Percentiles rank a stretch among this genome's conserved stretches.
phyloP scores from a whole-genome alignment of 2,113 vertebrate species.

The Gambusia affinis region DNA sequence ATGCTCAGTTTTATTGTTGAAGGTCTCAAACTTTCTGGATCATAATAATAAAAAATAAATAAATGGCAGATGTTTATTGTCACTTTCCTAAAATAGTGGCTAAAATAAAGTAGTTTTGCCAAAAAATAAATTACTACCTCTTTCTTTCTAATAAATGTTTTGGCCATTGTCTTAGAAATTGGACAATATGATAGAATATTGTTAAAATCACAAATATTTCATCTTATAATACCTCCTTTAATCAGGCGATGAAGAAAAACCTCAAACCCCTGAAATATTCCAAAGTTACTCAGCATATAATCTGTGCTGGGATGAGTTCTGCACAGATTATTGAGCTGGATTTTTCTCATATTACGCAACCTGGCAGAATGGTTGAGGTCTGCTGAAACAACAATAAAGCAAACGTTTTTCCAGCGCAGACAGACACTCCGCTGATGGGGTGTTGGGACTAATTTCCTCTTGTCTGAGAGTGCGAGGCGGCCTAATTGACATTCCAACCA shows the following conservation, averaged over 20 bases:
- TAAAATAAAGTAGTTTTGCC: too few species aligned
- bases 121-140: too few species aligned
- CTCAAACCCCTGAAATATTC: slow-evolving; percentile 8
- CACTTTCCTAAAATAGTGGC: too few species aligned
- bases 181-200: neutral
- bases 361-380: slow-evolving; percentile 58
- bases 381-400: slow-evolving; percentile 67
- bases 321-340: slow-evolving; percentile 5
- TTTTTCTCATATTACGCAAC: slow-evolving; percentile 52
- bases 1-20: neutral
- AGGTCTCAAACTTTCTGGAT: too few species aligned
- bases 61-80: neutral
- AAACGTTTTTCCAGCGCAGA: slow-evolving; percentile 67
- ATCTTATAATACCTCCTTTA: too few species aligned
- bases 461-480: slow-evolving; percentile 59
- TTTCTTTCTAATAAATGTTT: too few species aligned
- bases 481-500: slow-evolving; percentile 68
- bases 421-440: slow-evolving; percentile 62
- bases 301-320: slow-evolving; percentile 33
- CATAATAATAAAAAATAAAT: neutral
- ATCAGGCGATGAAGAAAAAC: neutral
- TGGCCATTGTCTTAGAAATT: too few species aligned
- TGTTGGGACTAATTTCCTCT: slow-evolving; percentile 72
- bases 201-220: neutral
- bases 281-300: slow-evolving; percentile 13